Conservation (phyloP, 2,888 invertebrate species). For the Ophion ventricosus region DNA sequence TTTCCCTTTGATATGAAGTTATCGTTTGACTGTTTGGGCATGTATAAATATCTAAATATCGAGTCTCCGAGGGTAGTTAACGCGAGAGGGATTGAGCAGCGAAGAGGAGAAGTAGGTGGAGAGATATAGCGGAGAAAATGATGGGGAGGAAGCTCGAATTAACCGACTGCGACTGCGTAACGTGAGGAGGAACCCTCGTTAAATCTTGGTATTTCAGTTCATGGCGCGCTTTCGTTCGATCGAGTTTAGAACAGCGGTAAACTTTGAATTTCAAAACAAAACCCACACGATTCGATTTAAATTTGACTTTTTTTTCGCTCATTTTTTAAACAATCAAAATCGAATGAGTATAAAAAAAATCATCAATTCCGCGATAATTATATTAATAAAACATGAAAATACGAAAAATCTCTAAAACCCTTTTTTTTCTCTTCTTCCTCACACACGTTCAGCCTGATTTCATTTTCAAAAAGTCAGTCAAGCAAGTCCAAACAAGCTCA, state of each 20-base stretch:
- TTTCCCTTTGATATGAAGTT: too few species aligned
- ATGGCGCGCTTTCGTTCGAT: constrained; percentile 62
- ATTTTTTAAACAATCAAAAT: too few species aligned
- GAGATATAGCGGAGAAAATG: constrained; percentile 33
- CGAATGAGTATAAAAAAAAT: too few species aligned
- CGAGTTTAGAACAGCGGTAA: constrained; percentile 12
- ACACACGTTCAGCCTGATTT: too few species aligned
- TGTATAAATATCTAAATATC: not conserved
- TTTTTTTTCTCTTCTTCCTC: too few species aligned
- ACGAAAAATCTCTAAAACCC: too few species aligned
- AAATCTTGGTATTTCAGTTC: constrained; percentile 52
- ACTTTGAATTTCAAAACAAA: constrained; percentile 4
- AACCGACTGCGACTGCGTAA: constrained; percentile 40
- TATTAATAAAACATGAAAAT: too few species aligned
- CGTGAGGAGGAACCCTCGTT: constrained; percentile 9
- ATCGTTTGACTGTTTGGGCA: too few species aligned
- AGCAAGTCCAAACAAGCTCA: too few species aligned
- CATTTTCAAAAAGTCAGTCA: too few species aligned
- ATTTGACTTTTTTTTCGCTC: not conserved
- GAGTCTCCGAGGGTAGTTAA: not conserved
- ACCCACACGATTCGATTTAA: not conserved
- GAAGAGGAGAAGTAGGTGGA: not conserved
- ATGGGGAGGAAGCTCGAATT: constrained; percentile 22
- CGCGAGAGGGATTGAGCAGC: not conserved
- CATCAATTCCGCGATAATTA: too few species aligned